Evolutionary conservation across 2,888 invertebrate genomes (phyloP).

Genomic region (Cylloceria caligata): DNA sequence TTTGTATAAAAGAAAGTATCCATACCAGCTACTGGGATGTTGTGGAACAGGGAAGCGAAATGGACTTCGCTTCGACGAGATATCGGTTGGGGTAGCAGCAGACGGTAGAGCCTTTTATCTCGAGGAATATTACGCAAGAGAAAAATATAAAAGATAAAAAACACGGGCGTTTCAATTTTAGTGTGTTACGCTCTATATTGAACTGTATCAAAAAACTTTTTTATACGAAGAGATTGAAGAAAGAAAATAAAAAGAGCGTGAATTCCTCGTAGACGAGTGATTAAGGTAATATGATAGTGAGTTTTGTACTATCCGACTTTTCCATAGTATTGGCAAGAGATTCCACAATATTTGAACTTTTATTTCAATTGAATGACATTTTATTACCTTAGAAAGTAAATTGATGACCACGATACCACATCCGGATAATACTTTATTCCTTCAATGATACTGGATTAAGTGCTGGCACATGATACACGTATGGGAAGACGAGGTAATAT

Average conservation of each 20-base stretch:
- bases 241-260: background rate
- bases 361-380: no score
- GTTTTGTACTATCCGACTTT: no score
- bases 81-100: conserved; percentile 1
- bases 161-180: background rate
- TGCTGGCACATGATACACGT: no score
- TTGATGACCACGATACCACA: no score
- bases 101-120: conserved; percentile 18
- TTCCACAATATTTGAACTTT: no score
- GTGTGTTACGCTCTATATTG: background rate
- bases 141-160: conserved; percentile 3
- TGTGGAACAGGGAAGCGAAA: background rate
- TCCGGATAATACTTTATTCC: no score
- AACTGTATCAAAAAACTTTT: background rate
- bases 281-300: no score
- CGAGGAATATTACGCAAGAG: conserved; percentile 10
- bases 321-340: no score
- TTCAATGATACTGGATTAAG: no score
- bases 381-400: no score
- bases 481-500: no score
- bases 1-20: conserved; percentile 20
- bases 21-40: background rate
- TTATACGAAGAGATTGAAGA: background rate
- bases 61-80: background rate
- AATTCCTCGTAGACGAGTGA: no score